Conservation (phyloP, 2,113 vertebrate species). For the Tragulus kanchil region DNA sequence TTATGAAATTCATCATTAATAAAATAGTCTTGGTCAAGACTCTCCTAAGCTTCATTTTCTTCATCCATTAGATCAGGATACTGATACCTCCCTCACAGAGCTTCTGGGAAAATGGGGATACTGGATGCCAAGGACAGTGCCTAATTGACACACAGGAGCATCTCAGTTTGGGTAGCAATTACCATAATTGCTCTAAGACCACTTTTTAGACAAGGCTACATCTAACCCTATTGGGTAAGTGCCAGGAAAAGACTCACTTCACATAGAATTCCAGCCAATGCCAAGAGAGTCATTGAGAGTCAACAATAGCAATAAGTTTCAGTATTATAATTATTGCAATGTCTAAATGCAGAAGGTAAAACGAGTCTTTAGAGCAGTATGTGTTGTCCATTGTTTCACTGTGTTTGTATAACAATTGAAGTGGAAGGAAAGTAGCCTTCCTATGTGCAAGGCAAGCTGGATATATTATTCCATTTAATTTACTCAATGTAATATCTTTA, state of each 20-base stretch:
- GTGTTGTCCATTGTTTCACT: neutral
- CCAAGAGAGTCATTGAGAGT: neutral
- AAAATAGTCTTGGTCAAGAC: neutral
- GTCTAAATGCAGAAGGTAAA: neutral
- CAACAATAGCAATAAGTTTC: neutral
- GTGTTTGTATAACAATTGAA: neutral
- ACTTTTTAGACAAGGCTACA: neutral
- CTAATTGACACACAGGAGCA: neutral
- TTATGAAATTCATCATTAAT: neutral
- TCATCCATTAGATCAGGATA: neutral
- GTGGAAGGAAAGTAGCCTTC: neutral
- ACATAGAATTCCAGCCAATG: neutral
- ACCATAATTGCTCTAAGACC: neutral
- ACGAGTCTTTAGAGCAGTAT: neutral
- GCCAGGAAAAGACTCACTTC: neutral
- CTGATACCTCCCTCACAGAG: neutral
- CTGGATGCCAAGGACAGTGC: neutral
- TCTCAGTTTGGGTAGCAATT: neutral
- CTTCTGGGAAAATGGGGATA: neutral
- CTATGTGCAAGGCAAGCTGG: neutral
- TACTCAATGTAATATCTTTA: neutral
- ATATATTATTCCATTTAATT: neutral
- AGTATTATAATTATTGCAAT: neutral
- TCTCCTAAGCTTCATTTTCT: neutral
- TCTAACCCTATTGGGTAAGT: fast-evolving